Evolutionary conservation across 2,797 vertebrate species (phyloP).

Genomic region (Nothura maculosa): DNA sequence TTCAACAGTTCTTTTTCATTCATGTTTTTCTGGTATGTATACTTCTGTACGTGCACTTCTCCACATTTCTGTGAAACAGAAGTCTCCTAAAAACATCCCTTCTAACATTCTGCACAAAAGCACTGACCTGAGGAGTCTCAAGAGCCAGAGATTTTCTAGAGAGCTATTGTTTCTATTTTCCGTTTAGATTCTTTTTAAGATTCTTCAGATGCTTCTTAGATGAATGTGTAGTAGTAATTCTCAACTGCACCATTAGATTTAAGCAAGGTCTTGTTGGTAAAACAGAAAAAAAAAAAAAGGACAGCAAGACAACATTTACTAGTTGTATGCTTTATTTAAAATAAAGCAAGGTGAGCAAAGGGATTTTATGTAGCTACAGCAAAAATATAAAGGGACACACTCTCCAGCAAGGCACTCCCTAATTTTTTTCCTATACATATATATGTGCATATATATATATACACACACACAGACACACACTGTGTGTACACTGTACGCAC

Average conservation of each 20-base stretch:
- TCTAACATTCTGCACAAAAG: not conserved
- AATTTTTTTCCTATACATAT: not conserved
- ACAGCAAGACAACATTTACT: not conserved
- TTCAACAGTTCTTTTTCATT: not conserved
- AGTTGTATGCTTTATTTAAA: not conserved
- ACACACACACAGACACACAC: too few species aligned
- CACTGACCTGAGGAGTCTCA: not conserved
- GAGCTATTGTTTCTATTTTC: not conserved
- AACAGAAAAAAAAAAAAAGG: not conserved
- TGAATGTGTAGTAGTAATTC: not conserved
- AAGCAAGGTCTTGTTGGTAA: not conserved
- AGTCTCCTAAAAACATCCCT: too few species aligned
- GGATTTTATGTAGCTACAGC: not conserved
- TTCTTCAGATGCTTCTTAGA: not conserved
- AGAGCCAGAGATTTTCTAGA: not conserved
- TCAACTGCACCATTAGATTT: not conserved
- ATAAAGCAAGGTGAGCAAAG: not conserved
- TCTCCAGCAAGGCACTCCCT: not conserved
- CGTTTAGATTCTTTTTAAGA: not conserved
- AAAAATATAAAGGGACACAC: not conserved
- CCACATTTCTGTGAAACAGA: too few species aligned
- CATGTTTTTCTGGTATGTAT: not conserved
- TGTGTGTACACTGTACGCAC: too few species aligned
- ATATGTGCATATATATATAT: too few species aligned
- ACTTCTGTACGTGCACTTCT: not conserved